Percentiles rank a stretch among this genome's conserved stretches.
Evolutionary conservation across 1,140 invertebrate species (phyloP).

Genomic region (Cherax quadricarinatus): DNA sequence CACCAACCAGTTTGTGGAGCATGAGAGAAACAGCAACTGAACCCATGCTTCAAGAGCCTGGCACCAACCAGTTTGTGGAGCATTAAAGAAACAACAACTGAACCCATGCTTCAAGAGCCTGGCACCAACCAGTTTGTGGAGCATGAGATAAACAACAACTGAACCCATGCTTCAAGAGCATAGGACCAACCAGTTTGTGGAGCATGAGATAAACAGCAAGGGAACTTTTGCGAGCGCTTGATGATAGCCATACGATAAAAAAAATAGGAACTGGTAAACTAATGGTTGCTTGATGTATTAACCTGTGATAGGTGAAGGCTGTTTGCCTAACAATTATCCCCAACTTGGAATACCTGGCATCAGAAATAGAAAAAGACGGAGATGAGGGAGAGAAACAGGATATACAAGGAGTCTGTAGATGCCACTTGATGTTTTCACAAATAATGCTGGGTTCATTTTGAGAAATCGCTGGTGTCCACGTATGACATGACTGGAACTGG

Average conservation of each 20-base stretch:
- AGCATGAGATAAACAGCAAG: neutral
- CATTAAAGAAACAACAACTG: neutral
- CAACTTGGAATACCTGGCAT: neutral
- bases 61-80: neutral
- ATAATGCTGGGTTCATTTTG: too few species aligned
- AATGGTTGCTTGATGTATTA: neutral
- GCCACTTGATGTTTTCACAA: too few species aligned
- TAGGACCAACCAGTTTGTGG: neutral
- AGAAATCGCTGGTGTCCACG: too few species aligned
- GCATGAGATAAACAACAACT: too few species aligned
- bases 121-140: too few species aligned
- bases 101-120: neutral
- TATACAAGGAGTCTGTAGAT: too few species aligned
- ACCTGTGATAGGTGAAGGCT: conserved; percentile 4
- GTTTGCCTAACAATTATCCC: neutral
- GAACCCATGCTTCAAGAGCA: neutral
- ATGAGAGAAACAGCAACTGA: too few species aligned
- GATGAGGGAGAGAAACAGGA: too few species aligned
- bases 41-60: neutral
- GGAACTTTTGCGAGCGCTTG: neutral
- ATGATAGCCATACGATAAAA: neutral
- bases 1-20: too few species aligned
- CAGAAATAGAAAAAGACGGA: too few species aligned
- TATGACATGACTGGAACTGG: too few species aligned
- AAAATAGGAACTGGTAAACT: neutral